Evolutionary conservation across 2,888 invertebrate genomes (phyloP).

Genomic region (Callyntrura guangdongensis): DNA sequence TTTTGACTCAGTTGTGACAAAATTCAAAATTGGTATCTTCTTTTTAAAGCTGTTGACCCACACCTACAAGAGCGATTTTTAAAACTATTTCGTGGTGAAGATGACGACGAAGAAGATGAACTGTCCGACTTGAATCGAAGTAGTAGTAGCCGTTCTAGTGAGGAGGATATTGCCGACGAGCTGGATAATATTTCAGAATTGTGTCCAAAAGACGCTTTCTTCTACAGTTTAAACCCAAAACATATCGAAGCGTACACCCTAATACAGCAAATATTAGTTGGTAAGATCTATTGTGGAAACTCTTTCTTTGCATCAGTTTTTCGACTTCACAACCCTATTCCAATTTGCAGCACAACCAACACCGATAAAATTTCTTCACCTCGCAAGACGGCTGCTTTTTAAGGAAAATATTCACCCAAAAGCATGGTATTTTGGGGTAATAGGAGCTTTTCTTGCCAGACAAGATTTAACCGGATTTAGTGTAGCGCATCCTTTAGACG

Average conservation of each 20-base stretch:
- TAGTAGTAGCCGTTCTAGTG: conserved; percentile 22
- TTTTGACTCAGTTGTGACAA: not conserved
- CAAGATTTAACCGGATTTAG: conserved; percentile 70
- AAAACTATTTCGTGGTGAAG: conserved; percentile 51
- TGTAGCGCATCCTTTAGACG: conserved; percentile 73
- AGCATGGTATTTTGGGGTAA: conserved; percentile 75
- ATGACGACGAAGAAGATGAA: conserved; percentile 39
- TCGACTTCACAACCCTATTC: no score
- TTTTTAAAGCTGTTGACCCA: conserved; percentile 68
- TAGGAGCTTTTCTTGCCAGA: conserved; percentile 49
- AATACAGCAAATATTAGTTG: conserved; percentile 53
- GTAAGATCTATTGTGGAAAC: no score
- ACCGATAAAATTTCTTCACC: conserved; percentile 29
- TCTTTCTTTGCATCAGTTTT: no score
- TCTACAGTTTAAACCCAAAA: conserved; percentile 61
- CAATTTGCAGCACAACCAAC: conserved; percentile 47
- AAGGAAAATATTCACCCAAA: conserved; percentile 72
- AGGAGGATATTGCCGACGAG: conserved; percentile 45
- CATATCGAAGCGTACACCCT: conserved; percentile 53
- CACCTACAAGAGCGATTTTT: conserved; percentile 54
- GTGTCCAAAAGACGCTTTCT: conserved; percentile 70
- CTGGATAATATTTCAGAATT: conserved; percentile 60
- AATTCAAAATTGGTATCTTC: no score
- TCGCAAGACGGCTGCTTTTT: conserved; percentile 57
- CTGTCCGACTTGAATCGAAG: not conserved